Conservation (phyloP, 64 coral and sea anemone genomes). For the Porites australiensis region DNA sequence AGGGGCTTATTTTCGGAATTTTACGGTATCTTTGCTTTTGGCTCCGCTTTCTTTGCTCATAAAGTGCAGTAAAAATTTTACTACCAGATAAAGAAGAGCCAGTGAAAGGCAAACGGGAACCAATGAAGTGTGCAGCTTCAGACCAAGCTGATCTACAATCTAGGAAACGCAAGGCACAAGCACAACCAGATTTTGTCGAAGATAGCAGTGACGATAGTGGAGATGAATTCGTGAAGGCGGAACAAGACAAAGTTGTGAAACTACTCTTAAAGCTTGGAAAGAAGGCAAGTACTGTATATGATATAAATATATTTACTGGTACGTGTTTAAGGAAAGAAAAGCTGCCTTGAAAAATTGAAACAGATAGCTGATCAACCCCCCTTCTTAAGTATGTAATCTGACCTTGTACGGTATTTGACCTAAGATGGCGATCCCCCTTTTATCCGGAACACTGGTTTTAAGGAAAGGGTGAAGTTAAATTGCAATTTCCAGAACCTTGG, state of each 20-base stretch:
- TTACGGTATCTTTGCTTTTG: no score
- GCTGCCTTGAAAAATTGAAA: not conserved
- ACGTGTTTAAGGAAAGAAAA: no score
- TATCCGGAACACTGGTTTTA: not conserved
- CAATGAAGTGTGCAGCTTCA: no score
- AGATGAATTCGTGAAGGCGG: not conserved
- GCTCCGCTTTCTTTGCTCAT: not conserved
- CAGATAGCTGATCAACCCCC: not conserved
- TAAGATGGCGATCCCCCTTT: not conserved
- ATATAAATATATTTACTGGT: not conserved
- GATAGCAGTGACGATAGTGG: not conserved
- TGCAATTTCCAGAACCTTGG: not conserved
- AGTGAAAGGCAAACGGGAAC: no score
- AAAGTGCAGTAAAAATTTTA: no score
- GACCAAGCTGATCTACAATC: not conserved
- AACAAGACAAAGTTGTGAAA: not conserved
- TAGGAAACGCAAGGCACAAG: not conserved
- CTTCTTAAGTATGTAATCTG: not conserved
- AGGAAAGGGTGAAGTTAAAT: conserved; percentile 3
- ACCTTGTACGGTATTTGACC: not conserved
- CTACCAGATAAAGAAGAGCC: not conserved
- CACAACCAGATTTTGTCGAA: not conserved
- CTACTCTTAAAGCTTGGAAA: conserved; percentile 3
- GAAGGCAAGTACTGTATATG: not conserved
- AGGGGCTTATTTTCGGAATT: no score